phyloP scores from a whole-genome alignment of 2,113 vertebrate species.

The Cyanocitta stelleri region DNA sequence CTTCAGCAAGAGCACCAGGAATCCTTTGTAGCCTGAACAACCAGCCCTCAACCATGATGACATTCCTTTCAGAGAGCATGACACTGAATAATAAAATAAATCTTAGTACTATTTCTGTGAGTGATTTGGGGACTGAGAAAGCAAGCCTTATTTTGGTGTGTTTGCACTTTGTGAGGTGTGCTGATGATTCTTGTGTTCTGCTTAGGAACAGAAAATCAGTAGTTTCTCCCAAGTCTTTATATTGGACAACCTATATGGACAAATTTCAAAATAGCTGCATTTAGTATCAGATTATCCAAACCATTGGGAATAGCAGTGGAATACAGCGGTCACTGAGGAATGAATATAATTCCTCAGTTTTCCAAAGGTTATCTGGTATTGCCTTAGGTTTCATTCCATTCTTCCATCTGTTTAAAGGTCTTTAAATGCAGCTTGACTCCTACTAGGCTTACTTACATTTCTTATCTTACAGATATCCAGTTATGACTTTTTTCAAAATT shows the following conservation, averaged over 20 bases:
- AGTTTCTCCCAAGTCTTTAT: neutral
- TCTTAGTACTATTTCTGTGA: neutral
- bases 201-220: neutral
- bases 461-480: neutral
- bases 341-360: neutral
- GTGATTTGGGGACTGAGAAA: neutral
- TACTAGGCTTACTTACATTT: neutral
- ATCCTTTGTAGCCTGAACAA: neutral
- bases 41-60: neutral
- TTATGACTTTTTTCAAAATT: neutral
- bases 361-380: neutral
- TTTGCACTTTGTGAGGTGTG: neutral
- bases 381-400: neutral
- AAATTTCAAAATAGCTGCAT: neutral
- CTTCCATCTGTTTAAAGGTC: neutral
- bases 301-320: neutral
- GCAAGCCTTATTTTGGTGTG: neutral
- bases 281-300: neutral
- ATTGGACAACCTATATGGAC: neutral
- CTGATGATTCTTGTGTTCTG: neutral
- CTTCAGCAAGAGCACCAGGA: neutral
- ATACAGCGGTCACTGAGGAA: neutral
- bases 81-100: neutral
- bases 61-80: neutral
- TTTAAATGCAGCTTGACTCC: neutral